A percentile compares a stretch with the other conserved stretches of the same genome.
Evolutionary conservation across 2,888 invertebrate species (phyloP).

Genomic region (Parnassius apollo): DNA sequence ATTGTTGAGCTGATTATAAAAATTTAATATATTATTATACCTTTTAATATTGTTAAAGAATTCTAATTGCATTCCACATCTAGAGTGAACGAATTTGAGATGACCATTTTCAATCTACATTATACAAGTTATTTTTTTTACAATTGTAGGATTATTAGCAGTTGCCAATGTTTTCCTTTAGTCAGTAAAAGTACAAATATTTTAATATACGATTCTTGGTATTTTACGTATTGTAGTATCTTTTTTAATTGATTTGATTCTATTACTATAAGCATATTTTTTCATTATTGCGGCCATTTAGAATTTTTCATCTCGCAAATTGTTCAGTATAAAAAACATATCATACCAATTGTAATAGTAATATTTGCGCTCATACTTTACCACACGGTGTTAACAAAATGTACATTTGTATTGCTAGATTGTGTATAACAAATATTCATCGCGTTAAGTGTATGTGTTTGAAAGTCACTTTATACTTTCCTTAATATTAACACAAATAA

Average conservation of each 20-base stretch:
- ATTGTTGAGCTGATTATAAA: constrained; percentile 84
- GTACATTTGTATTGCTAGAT: constrained; percentile 24
- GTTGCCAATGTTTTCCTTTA: constrained; percentile 85
- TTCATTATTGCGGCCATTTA: constrained; percentile 73
- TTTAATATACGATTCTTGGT: constrained; percentile 83
- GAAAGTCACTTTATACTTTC: background rate
- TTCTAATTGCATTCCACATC: constrained; percentile 82
- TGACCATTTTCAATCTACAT: constrained; percentile 80
- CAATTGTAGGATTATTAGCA: constrained; percentile 80
- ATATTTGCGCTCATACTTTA: constrained; percentile 47
- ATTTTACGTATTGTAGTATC: constrained; percentile 80
- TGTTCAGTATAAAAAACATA: constrained; percentile 78
- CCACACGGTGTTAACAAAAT: constrained; percentile 18
- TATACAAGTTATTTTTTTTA: constrained; percentile 80
- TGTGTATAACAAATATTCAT: constrained; percentile 3
- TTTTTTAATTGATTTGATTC: constrained; percentile 77
- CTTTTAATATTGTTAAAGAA: constrained; percentile 82
- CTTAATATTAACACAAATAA: background rate
- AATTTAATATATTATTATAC: constrained; percentile 83
- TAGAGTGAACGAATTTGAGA: constrained; percentile 81
- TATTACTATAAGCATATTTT: constrained; percentile 80
- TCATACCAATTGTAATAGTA: constrained; percentile 74
- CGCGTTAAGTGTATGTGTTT: constrained; percentile 2
- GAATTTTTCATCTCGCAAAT: constrained; percentile 69
- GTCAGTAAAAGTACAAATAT: constrained; percentile 92